Percentiles rank a stretch among this genome's conserved stretches.
phyloP scores from a whole-genome alignment of 2,797 vertebrate species.

The Sandelia bainsii region DNA sequence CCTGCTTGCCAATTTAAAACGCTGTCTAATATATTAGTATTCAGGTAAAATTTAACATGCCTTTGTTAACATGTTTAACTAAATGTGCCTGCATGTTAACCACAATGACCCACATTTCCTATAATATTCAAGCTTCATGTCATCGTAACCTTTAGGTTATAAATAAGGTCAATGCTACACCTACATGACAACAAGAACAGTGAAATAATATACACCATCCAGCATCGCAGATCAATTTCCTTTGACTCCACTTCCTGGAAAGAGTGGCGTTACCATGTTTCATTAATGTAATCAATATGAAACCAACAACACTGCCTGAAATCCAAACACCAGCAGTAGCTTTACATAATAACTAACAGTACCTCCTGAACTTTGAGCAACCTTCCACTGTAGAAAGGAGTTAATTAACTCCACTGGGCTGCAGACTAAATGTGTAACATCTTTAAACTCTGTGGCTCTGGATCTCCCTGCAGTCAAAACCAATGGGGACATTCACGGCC shows the following conservation, averaged over 20 bases:
- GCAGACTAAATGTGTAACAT: constrained; percentile 36
- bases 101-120: constrained; percentile 7
- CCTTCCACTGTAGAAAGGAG: constrained; percentile 11
- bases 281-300: constrained; percentile 58
- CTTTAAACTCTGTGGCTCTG: constrained; percentile 29
- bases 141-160: constrained; percentile 3
- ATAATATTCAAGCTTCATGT: constrained; percentile 5
- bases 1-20: constrained; percentile 42
- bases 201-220: constrained; percentile 40
- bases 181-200: constrained; percentile 19
- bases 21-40: not conserved
- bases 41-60: not conserved
- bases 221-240: constrained; percentile 48
- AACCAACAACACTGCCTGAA: constrained; percentile 19
- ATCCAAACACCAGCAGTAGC: constrained; percentile 21
- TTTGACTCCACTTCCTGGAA: constrained; percentile 57
- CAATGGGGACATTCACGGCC: constrained; percentile 12
- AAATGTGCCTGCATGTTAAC: not conserved
- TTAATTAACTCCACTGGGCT: constrained; percentile 49
- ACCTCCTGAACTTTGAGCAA: constrained; percentile 42
- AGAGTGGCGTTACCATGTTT: constrained; percentile 44
- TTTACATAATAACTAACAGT: constrained; percentile 23
- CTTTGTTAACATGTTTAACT: not conserved
- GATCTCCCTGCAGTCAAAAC: constrained; percentile 38
- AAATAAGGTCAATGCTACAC: constrained; percentile 28